Evolutionary conservation across 2,797 vertebrate genomes (phyloP), one percentile per base, ranked within the genome.

Genomic region (Crossoptilon crossoptilon): DNA sequence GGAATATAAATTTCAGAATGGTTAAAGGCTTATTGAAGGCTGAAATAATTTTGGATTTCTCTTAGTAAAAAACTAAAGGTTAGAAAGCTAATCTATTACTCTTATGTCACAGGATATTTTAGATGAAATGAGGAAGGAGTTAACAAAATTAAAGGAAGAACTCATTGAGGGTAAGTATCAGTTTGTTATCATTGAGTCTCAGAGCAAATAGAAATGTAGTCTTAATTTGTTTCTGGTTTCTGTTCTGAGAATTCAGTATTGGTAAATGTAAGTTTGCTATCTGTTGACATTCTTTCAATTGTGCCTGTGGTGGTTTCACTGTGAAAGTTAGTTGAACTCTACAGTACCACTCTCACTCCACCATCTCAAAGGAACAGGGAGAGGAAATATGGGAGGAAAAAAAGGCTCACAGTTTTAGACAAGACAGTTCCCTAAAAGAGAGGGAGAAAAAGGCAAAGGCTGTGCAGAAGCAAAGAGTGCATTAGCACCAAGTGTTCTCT

Each of bases 121-220:
- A 98, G 99, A 99, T 83, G 99, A 99, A 98, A 99, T 99, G 99
- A 99, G 99, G 85, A 99, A 99, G 98, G 99, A 99, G 97, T 97
- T 99, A 97, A 98, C 98, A 0, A 99, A 99, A 97, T 98, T 99
- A 97, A 99, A 99, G 98, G 99, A 99, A 96, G 99, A 99, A 96
- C 99, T 99, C 95, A 99, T 99, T 94, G 99, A 99, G 97, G 99
- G 99, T 99, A 97, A 98, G 98, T 98, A 53, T 59, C 12, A 23
- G 14, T 66, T 41, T 44, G 33, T 55, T 75, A 33, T 56, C 87
- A 56, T 71, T 68, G 73, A 46, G 56, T 69, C 37, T 59, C 39
- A 46, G 3, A 77, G 17, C 51, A 56, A 44, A 26, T 44, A 66
- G 55, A 46, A 51, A 26, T 11, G 2, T 35, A 58, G 60, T 55